These are phyloP conservation scores for Chrysochloris asiatica DNA, from an alignment of 2,113 vertebrate species.

Conservation along the genomic window DNA sequence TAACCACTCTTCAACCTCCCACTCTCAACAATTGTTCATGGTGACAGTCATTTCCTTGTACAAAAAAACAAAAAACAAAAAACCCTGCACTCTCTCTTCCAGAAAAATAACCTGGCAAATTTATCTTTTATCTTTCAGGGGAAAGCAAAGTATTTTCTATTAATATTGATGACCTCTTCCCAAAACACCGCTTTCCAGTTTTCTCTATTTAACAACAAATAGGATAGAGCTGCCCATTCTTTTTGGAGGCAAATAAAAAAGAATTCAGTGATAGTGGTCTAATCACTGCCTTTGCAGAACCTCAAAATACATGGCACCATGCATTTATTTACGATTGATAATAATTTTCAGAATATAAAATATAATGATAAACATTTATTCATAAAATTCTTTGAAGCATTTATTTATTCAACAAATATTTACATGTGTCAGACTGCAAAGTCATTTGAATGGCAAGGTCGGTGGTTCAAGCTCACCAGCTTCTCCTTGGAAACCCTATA, in stretches of 20 bases:
- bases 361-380: neutral
- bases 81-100: neutral
- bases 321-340: neutral
- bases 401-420: neutral
- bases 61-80: neutral
- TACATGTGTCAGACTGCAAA: too few relatives aligned
- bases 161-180: neutral
- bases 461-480: too few relatives aligned
- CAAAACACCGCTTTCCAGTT: neutral
- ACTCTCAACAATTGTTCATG: neutral
- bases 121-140: neutral
- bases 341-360: neutral
- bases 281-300: neutral
- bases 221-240: neutral
- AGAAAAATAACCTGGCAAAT: neutral
- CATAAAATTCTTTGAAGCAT: neutral
- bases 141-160: neutral
- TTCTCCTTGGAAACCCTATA: too few relatives aligned
- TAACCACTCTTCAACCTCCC: neutral
- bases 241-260: neutral
- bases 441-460: too few relatives aligned
- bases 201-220: neutral
- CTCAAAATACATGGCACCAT: neutral
- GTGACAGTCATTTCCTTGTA: neutral
- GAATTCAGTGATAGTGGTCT: neutral